A percentile compares a stretch with the other conserved stretches of the same genome.
Evolutionary conservation across 2,113 vertebrate genomes (phyloP).

Genomic region (Toxostoma redivivum): DNA sequence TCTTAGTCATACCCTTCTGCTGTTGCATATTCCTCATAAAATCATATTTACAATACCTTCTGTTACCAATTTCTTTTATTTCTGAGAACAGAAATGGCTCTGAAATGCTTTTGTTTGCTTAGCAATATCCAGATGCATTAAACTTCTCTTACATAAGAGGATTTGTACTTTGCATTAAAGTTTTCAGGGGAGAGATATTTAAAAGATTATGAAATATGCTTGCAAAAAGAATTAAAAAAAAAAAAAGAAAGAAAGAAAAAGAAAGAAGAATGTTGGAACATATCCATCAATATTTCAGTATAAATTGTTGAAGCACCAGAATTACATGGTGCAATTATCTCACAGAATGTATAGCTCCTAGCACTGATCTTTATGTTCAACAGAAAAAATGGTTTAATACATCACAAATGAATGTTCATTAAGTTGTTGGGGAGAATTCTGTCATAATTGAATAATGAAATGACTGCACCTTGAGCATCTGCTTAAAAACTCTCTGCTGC

Average conservation of each 20-base stretch:
- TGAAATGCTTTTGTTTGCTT: not conserved
- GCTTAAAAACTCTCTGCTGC: not conserved
- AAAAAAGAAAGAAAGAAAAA: not conserved
- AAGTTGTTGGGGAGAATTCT: slow-evolving; percentile 62
- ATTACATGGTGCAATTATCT: slow-evolving; percentile 65
- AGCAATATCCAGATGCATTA: slow-evolving; percentile 7
- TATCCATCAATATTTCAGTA: slow-evolving; percentile 34
- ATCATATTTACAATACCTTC: not conserved
- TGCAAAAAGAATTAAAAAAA: not conserved
- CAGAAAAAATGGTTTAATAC: slow-evolving; percentile 58
- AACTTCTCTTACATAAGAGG: slow-evolving; percentile 16
- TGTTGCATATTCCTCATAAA: not conserved
- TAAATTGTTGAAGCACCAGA: slow-evolving; percentile 57
- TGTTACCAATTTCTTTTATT: not conserved
- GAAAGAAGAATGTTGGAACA: not conserved
- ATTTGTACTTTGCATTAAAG: not conserved
- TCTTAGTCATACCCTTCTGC: not conserved
- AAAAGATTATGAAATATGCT: slow-evolving; percentile 36
- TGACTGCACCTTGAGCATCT: slow-evolving; percentile 33
- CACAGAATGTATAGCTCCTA: slow-evolving; percentile 59
- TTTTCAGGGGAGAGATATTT: slow-evolving; percentile 23
- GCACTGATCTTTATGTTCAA: slow-evolving; percentile 65
- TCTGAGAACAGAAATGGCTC: not conserved
- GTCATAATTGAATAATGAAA: slow-evolving; percentile 64
- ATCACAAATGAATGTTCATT: slow-evolving; percentile 70